Percentiles rank a stretch among this genome's conserved stretches.
Evolutionary conservation across 2,797 vertebrate genomes (phyloP).

Genomic region (Acanthornis magna): DNA sequence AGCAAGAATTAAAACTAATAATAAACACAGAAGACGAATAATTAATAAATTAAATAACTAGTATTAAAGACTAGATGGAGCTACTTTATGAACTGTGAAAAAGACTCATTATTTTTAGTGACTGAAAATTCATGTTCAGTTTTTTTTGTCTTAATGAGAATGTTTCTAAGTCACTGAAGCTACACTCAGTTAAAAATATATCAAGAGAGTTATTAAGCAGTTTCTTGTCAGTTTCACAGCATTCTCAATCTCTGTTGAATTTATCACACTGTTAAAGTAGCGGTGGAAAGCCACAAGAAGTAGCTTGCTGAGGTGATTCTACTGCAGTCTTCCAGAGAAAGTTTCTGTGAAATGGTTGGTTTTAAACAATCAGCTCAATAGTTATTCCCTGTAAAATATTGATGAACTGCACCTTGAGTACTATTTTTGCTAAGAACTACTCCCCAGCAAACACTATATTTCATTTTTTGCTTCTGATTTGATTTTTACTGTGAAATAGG

Average conservation of each 20-base stretch:
- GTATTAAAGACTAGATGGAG: neutral
- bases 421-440: neutral
- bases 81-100: slow-evolving; percentile 17
- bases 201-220: neutral
- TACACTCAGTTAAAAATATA: neutral
- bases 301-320: neutral
- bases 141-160: neutral
- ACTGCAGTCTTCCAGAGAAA: neutral
- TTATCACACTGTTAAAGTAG: neutral
- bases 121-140: neutral
- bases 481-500: neutral
- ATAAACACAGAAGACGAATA: neutral
- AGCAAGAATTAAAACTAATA: neutral
- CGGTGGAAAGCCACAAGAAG: neutral
- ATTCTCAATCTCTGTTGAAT: neutral
- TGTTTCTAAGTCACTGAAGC: neutral
- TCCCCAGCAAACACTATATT: neutral
- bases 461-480: neutral
- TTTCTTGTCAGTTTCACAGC: neutral
- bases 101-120: neutral
- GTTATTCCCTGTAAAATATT: neutral
- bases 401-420: neutral
- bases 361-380: neutral
- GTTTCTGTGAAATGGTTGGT: neutral
- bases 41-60: slow-evolving; percentile 3